Evolutionary conservation across 2,797 vertebrate species (phyloP).

Genomic region (Chaenodraco wilsoni): DNA sequence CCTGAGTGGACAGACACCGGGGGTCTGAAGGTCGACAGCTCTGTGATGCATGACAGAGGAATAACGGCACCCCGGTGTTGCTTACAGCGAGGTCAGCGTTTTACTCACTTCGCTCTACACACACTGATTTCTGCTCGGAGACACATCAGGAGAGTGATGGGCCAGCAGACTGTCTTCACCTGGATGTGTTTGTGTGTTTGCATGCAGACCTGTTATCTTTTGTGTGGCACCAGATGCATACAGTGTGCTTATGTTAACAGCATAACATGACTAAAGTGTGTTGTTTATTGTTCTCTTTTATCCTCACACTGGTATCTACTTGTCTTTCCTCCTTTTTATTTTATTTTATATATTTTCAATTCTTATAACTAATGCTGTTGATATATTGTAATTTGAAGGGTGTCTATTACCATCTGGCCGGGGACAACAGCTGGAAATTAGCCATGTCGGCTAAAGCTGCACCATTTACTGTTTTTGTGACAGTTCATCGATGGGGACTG

Average conservation of each 20-base stretch:
- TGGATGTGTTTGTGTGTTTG: not conserved
- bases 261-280: not conserved
- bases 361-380: too few species aligned
- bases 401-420: too few species aligned
- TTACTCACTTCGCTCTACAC: conserved; percentile 29
- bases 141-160: conserved; percentile 42
- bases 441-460: too few species aligned
- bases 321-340: too few species aligned
- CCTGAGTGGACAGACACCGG: conserved; percentile 22
- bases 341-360: too few species aligned
- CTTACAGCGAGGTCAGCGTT: conserved; percentile 68
- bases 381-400: too few species aligned
- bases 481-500: too few species aligned
- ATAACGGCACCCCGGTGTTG: conserved; percentile 36
- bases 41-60: conserved; percentile 65
- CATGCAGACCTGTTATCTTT: not conserved
- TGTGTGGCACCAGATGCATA: not conserved
- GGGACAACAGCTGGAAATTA: too few species aligned
- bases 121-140: conserved; percentile 27
- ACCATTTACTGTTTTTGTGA: too few species aligned
- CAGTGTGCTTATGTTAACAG: not conserved
- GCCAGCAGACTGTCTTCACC: conserved; percentile 18
- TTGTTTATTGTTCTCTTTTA: too few species aligned
- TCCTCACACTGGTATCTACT: too few species aligned
- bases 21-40: conserved; percentile 64